These are phyloP conservation scores for Epizoanthus ramosus DNA, from an alignment of 92 coral and sea anemone species.

Conservation along the genomic window DNA sequence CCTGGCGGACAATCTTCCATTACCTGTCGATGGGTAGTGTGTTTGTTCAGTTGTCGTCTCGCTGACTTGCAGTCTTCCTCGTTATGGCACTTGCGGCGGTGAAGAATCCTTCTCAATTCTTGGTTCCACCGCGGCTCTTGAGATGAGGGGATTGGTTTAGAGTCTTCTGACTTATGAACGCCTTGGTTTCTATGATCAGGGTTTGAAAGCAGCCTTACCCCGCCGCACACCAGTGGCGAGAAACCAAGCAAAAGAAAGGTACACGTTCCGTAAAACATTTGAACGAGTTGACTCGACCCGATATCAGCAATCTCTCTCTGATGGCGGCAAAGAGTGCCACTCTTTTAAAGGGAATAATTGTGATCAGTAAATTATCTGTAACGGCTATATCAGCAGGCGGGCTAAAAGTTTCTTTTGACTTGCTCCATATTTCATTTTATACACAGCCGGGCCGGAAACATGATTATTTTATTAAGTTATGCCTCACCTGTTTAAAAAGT, in stretches of 20 bases:
- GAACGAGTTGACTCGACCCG: not conserved
- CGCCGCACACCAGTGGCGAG: slow-evolving; percentile 4
- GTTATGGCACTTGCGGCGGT: too few relatives aligned
- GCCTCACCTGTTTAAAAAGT: slow-evolving; percentile 17
- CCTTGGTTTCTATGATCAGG: not conserved
- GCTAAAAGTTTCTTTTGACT: not conserved
- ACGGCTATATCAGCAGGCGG: slow-evolving; percentile 21
- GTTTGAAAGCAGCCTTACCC: slow-evolving; percentile 1
- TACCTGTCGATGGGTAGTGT: not conserved
- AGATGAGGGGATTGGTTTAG: not conserved
- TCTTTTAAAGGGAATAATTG: not conserved
- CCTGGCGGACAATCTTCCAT: slow-evolving; percentile 30
- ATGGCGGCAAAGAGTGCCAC: not conserved
- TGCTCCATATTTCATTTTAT: slow-evolving; percentile 35
- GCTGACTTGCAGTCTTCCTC: too few relatives aligned
- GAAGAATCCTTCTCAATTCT: too few relatives aligned
- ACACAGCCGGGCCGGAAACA: slow-evolving; percentile 31
- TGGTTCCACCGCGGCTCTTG: too few relatives aligned
- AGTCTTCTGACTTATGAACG: not conserved
- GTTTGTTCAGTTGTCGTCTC: not conserved
- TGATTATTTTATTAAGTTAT: slow-evolving; percentile 36
- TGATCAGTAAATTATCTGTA: slow-evolving; percentile 12
- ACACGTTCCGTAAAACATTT: slow-evolving; percentile 17
- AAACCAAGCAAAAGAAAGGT: slow-evolving; percentile 1
- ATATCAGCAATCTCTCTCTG: not conserved